Conservation (phyloP, 2,113 vertebrate genomes). For the Tichodroma muraria region DNA sequence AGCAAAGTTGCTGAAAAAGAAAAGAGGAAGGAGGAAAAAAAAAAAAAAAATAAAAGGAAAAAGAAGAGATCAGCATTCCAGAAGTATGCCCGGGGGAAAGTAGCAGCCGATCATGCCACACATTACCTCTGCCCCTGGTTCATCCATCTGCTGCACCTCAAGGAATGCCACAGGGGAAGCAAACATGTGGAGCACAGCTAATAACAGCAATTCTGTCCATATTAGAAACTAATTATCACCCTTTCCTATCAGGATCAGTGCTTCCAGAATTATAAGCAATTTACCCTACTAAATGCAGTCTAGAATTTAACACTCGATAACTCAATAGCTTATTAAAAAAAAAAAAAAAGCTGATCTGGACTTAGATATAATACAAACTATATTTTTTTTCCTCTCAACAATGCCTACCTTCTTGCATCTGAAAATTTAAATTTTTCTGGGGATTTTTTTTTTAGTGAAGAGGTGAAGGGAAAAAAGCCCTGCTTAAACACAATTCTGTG, state of each 20-base stretch:
- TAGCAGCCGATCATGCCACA: conserved; percentile 50
- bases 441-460: neutral
- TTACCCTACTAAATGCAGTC: conserved; percentile 32
- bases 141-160: conserved; percentile 68
- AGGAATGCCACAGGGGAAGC: conserved; percentile 52
- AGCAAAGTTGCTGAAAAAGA: conserved; percentile 16
- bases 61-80: conserved; percentile 31
- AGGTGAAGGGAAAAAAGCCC: neutral
- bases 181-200: conserved; percentile 50
- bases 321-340: neutral
- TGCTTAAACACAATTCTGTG: neutral
- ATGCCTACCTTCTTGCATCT: neutral
- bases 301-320: conserved; percentile 53
- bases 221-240: conserved; percentile 62
- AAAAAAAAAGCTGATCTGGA: neutral
- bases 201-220: conserved; percentile 55
- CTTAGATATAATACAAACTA: neutral
- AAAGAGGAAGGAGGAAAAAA: neutral
- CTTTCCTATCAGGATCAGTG: conserved; percentile 59
- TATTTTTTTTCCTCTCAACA: neutral
- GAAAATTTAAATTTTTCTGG: neutral
- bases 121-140: conserved; percentile 64
- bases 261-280: conserved; percentile 49
- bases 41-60: neutral
- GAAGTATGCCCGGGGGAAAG: neutral